Percentiles rank a stretch among this genome's conserved stretches.
Evolutionary conservation across 2,113 vertebrate species (phyloP).

Genomic region (Benitochromis conjunctus): DNA sequence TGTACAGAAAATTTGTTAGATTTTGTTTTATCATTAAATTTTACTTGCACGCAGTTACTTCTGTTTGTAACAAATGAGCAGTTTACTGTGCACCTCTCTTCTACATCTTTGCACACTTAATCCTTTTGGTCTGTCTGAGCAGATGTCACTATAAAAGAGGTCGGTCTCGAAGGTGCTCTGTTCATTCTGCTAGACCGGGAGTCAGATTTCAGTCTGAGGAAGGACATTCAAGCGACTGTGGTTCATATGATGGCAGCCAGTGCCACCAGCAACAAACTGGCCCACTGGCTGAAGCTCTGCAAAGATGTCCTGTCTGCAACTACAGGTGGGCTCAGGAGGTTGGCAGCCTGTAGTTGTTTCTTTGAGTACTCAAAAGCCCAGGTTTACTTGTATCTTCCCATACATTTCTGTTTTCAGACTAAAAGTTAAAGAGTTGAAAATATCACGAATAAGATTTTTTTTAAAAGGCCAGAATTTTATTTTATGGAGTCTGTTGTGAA

Average conservation of each 20-base stretch:
- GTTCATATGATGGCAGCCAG: slow-evolving; percentile 84
- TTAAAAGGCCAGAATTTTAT: background rate
- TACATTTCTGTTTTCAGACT: background rate
- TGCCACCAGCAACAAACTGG: slow-evolving; percentile 79
- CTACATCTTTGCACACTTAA: background rate
- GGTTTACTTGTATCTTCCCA: background rate
- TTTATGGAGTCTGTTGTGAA: background rate
- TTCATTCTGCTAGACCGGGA: slow-evolving; percentile 87
- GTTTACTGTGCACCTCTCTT: background rate
- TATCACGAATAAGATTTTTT: background rate
- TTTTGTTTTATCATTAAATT: background rate
- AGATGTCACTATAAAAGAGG: slow-evolving; percentile 89
- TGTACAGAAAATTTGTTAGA: background rate
- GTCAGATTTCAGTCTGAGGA: slow-evolving; percentile 78
- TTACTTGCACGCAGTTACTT: background rate
- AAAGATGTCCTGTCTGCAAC: slow-evolving; percentile 90
- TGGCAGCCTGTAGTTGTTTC: background rate
- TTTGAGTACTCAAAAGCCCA: background rate
- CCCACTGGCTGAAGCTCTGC: slow-evolving; percentile 91
- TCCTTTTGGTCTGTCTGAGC: background rate
- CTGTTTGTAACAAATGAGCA: background rate
- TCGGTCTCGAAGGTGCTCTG: slow-evolving; percentile 89
- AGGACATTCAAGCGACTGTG: slow-evolving; percentile 87
- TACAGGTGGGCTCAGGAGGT: slow-evolving; percentile 68
- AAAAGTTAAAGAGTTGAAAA: background rate